These are phyloP conservation scores for Pteronotus mesoamericanus DNA, from an alignment of 2,797 vertebrate genomes.

Conservation along the genomic window DNA sequence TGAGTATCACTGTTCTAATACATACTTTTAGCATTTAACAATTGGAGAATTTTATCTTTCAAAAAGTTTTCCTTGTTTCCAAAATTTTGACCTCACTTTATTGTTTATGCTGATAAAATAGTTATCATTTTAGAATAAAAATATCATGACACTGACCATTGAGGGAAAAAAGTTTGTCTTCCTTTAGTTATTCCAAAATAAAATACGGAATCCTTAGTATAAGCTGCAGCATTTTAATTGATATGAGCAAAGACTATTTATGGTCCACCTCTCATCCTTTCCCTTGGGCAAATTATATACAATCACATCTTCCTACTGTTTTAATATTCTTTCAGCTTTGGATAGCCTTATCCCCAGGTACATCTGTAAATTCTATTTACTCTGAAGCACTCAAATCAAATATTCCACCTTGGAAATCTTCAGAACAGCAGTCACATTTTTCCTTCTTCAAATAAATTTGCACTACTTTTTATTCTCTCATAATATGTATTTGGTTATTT, in stretches of 20 bases:
- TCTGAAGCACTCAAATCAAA: not conserved
- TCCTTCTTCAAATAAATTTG: not conserved
- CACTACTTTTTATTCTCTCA: not conserved
- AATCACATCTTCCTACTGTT: not conserved
- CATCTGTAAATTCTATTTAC: not conserved
- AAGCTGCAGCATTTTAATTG: not conserved
- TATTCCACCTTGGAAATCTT: not conserved
- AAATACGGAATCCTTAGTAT: not conserved
- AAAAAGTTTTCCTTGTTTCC: not conserved
- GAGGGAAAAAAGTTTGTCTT: not conserved
- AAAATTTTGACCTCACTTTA: not conserved
- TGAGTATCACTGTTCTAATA: not conserved
- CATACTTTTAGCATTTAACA: not conserved
- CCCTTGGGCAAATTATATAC: not conserved
- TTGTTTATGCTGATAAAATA: not conserved
- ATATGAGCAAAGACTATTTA: not conserved
- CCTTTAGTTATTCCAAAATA: not conserved
- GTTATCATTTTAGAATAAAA: not conserved
- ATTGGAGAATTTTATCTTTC: not conserved
- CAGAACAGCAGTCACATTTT: not conserved
- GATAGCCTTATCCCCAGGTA: not conserved
- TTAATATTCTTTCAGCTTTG: not conserved
- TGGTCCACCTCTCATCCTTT: not conserved
- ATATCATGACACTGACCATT: not conserved
- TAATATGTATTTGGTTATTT: not conserved